Evolutionary conservation across 2,113 vertebrate species (phyloP).

Genomic region (Marmota monax): DNA sequence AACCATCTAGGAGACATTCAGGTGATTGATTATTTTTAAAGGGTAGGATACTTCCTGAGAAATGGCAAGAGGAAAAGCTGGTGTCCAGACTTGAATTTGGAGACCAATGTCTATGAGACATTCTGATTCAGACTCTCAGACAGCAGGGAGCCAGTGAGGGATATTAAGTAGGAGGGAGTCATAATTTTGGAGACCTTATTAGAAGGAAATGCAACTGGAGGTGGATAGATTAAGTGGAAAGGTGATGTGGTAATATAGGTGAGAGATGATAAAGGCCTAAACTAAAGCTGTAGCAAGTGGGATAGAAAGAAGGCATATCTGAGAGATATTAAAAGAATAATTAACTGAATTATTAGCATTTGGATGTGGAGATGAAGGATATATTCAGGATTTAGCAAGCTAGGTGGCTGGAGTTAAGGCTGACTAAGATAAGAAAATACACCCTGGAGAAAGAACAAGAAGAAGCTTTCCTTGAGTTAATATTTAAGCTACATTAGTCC

Average conservation of each 20-base stretch:
- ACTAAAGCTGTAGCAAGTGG: neutral
- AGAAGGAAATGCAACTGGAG: neutral
- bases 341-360: neutral
- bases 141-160: neutral
- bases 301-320: neutral
- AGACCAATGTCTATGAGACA: neutral
- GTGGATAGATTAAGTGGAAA: neutral
- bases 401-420: neutral
- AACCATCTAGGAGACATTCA: neutral
- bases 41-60: neutral
- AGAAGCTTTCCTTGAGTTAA: slow-evolving; percentile 37
- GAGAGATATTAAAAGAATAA: slow-evolving; percentile 1
- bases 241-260: neutral
- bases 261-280: slow-evolving; percentile 7
- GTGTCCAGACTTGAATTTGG: neutral
- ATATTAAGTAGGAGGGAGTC: neutral
- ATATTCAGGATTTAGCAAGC: neutral
- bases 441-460: slow-evolving; percentile 6
- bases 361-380: neutral
- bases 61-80: neutral
- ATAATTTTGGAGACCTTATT: neutral
- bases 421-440: neutral
- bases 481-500: neutral
- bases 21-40: neutral
- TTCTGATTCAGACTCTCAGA: neutral